These are phyloP conservation scores for Bubo blakistoni DNA, from an alignment of 2,113 vertebrate genomes.

Conservation along the genomic window DNA sequence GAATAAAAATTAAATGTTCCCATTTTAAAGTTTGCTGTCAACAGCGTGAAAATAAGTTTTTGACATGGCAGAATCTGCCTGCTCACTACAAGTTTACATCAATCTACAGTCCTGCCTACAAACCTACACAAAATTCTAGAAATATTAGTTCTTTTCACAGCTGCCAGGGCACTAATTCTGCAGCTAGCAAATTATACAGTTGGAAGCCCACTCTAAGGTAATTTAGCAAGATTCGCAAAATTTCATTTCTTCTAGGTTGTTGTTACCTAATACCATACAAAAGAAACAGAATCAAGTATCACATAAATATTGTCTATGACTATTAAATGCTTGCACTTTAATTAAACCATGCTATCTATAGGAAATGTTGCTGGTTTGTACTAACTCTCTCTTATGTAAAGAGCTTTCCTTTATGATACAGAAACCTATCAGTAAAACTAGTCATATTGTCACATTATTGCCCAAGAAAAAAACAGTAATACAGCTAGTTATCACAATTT, in stretches of 20 bases:
- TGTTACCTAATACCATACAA: background rate
- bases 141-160: background rate
- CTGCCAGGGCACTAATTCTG: background rate
- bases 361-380: background rate
- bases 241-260: background rate
- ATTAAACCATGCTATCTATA: background rate
- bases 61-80: background rate
- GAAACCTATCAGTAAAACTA: background rate
- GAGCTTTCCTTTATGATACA: background rate
- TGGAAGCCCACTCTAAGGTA: background rate
- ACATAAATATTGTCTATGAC: background rate
- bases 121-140: constrained; percentile 13
- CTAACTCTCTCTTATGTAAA: background rate
- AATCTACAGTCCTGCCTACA: background rate
- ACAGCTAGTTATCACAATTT: background rate
- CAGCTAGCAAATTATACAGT: background rate
- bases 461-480: background rate
- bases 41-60: constrained; percentile 1
- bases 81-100: background rate
- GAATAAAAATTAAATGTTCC: background rate
- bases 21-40: background rate
- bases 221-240: background rate
- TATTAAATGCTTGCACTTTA: background rate
- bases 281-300: background rate
- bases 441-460: background rate